Percentiles rank a stretch among this genome's conserved stretches.
Conservation (phyloP, 2,888 invertebrate genomes). For the Lottia scabra region DNA sequence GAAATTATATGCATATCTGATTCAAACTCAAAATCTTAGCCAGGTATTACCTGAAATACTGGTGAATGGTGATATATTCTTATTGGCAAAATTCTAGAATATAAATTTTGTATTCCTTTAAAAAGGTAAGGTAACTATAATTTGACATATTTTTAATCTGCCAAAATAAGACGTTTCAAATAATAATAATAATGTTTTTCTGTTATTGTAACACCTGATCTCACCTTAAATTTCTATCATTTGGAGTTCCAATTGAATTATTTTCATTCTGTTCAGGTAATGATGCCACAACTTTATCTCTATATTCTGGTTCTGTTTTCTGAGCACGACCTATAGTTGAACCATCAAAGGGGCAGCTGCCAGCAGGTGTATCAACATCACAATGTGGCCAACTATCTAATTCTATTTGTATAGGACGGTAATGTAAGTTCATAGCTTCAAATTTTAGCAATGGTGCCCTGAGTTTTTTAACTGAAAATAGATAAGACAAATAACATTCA, state of each 20-base stretch:
- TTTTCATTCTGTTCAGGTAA: conserved; percentile 9
- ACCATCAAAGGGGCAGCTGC: conserved; percentile 62
- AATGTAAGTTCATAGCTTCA: conserved; percentile 48
- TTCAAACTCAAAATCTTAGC: too few species aligned
- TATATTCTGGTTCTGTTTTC: conserved; percentile 17
- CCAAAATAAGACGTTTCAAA: too few species aligned
- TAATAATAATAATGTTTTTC: too few species aligned
- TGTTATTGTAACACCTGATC: too few species aligned
- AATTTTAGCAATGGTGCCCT: conserved; percentile 57
- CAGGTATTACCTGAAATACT: too few species aligned
- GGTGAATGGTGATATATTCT: too few species aligned
- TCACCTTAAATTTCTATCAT: background rate
- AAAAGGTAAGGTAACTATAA: too few species aligned
- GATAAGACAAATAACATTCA: background rate
- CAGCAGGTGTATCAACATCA: conserved; percentile 48
- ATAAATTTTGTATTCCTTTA: too few species aligned
- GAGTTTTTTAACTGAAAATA: conserved; percentile 47
- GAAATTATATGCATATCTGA: too few species aligned
- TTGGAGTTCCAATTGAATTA: conserved; percentile 5
- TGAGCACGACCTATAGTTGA: conserved; percentile 20
- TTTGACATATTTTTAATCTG: too few species aligned
- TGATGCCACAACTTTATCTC: conserved; percentile 15
- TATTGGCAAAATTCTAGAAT: too few species aligned
- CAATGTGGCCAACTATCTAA: conserved; percentile 53
- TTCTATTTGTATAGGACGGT: conserved; percentile 50